Conservation (phyloP, 2,888 invertebrate species). For the Eupithecia subfuscata region DNA sequence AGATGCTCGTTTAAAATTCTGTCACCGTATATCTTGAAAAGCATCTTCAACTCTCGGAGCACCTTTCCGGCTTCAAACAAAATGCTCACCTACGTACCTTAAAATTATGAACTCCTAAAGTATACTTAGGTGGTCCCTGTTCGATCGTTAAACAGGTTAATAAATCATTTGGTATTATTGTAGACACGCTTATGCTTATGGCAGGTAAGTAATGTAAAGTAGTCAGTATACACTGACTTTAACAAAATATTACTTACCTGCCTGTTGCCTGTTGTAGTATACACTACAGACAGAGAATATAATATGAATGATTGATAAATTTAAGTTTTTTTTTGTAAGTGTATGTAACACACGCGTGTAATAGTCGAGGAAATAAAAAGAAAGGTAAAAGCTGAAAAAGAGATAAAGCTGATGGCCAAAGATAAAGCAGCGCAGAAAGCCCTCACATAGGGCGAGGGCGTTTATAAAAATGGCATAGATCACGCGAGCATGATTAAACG, state of each 20-base stretch:
- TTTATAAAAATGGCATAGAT: conserved; percentile 26
- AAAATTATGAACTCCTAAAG: conserved; percentile 10
- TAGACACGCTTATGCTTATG: not conserved
- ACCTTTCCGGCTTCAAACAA: not conserved
- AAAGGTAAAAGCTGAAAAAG: not conserved
- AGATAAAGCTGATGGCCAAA: conserved; percentile 12
- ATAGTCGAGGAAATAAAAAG: not conserved
- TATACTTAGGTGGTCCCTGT: conserved; percentile 11
- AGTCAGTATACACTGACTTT: not conserved
- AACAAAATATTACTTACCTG: too few species aligned
- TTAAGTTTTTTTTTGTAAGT: not conserved
- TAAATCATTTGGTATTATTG: conserved; percentile 7
- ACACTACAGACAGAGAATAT: not conserved
- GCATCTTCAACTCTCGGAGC: not conserved
- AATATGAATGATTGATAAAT: not conserved
- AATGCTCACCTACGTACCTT: conserved; percentile 7
- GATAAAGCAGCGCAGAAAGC: conserved; percentile 15
- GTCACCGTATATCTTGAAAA: not conserved
- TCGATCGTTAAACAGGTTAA: conserved; percentile 5
- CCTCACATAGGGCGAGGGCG: not conserved
- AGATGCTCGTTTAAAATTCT: not conserved
- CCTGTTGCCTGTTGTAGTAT: too few species aligned
- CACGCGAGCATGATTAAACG: conserved; percentile 21
- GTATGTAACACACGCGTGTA: not conserved
- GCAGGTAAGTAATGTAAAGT: not conserved